These are phyloP conservation scores for Montipora capitata DNA, from an alignment of 92 coral and sea anemone genomes.

Conservation along the genomic window DNA sequence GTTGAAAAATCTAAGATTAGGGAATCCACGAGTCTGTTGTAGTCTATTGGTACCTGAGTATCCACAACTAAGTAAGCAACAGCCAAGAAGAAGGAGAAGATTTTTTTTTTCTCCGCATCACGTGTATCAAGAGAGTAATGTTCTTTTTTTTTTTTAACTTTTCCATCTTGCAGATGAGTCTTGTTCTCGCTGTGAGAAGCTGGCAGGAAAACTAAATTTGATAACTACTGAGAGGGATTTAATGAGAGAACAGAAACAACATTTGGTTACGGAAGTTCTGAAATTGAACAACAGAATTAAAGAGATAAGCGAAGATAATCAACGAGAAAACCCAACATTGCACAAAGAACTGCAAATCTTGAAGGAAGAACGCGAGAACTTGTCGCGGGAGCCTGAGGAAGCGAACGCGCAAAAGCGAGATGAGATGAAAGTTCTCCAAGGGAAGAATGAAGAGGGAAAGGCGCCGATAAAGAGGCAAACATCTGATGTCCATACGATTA, in stretches of 20 bases:
- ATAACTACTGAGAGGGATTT: slow-evolving; percentile 41
- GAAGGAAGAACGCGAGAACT: slow-evolving; percentile 53
- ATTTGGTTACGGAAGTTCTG: slow-evolving; percentile 51
- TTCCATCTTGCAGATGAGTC: neutral
- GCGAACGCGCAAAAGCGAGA: slow-evolving; percentile 68
- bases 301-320: slow-evolving; percentile 64
- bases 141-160: too few relatives aligned
- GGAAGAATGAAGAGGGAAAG: slow-evolving; percentile 68
- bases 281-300: slow-evolving; percentile 48
- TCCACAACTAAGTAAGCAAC: too few relatives aligned
- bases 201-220: slow-evolving; percentile 55
- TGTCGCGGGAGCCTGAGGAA: slow-evolving; percentile 43
- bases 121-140: too few relatives aligned
- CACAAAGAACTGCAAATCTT: slow-evolving; percentile 46
- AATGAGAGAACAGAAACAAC: slow-evolving; percentile 18
- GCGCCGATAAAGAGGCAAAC: slow-evolving; percentile 70
- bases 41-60: too few relatives aligned
- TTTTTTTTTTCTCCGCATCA: too few relatives aligned
- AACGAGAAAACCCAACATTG: slow-evolving; percentile 63
- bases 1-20: too few relatives aligned
- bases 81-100: too few relatives aligned
- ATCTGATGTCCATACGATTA: slow-evolving; percentile 49
- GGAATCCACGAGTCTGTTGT: too few relatives aligned
- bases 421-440: slow-evolving; percentile 68
- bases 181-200: slow-evolving; percentile 52